phyloP scores from a whole-genome alignment of 2,113 vertebrate genomes.

The Uria aalge region DNA sequence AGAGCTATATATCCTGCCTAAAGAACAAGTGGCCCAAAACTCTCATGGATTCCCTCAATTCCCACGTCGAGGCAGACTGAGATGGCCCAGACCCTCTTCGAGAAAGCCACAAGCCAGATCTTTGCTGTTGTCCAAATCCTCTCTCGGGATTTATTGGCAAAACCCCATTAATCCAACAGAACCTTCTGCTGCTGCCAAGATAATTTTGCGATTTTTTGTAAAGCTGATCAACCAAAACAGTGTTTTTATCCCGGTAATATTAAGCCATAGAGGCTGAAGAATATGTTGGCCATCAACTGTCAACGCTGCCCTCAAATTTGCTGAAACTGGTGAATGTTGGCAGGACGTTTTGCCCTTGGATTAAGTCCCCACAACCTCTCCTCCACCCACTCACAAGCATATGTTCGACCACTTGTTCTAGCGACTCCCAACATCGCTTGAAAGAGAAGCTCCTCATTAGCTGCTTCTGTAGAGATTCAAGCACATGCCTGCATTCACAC shows the following conservation, averaged over 20 bases:
- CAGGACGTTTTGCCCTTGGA: neutral
- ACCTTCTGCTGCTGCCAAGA: neutral
- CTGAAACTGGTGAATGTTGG: neutral
- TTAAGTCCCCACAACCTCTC: neutral
- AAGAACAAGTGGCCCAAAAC: neutral
- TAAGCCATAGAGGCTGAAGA: neutral
- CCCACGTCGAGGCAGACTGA: neutral
- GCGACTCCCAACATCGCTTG: neutral
- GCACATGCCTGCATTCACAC: neutral
- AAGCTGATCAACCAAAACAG: neutral
- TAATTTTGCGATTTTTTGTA: neutral
- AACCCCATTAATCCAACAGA: neutral
- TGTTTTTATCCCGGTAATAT: neutral
- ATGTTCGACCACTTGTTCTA: neutral
- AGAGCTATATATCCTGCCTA: neutral
- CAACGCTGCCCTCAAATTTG: neutral
- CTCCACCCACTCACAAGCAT: neutral
- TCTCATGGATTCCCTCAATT: neutral
- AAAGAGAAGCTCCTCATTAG: conserved; percentile 6
- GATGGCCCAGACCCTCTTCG: neutral
- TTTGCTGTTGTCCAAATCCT: neutral
- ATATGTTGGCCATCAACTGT: neutral
- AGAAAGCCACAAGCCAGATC: neutral
- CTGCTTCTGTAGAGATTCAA: neutral
- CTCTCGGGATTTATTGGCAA: neutral